phyloP scores from a whole-genome alignment of 64 coral and sea anemone genomes.

The Dendrophyllia cribrosa region DNA sequence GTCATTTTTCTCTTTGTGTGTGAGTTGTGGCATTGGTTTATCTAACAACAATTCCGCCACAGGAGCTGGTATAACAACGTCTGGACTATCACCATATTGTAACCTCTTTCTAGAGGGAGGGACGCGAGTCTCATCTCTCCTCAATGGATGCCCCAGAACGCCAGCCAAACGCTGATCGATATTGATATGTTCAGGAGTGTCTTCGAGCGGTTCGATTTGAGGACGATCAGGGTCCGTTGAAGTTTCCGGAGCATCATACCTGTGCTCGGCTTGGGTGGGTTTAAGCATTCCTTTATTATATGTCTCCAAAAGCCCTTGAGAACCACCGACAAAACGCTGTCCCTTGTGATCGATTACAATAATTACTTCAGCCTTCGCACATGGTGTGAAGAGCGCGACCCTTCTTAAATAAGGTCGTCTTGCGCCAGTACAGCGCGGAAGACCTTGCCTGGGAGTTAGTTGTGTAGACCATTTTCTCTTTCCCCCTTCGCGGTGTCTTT shows the following conservation, averaged over 20 bases:
- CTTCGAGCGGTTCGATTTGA: constrained; percentile 41
- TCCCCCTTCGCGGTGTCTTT: constrained; percentile 13
- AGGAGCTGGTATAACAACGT: constrained; percentile 29
- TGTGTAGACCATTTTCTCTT: constrained; percentile 19
- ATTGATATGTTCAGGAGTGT: constrained; percentile 48
- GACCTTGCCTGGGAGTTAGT: constrained; percentile 9
- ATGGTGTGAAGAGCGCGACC: constrained; percentile 2
- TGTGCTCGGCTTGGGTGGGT: constrained; percentile 14
- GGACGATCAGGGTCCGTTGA: constrained; percentile 21
- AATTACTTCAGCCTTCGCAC: constrained; percentile 10
- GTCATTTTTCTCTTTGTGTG: constrained; percentile 35
- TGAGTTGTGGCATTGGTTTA: constrained; percentile 18
- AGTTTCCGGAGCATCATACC: constrained; percentile 12
- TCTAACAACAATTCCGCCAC: constrained; percentile 17
- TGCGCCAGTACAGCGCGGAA: constrained; percentile 19
- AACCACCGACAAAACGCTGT: constrained; percentile 15
- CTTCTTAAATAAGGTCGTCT: constrained; percentile 22
- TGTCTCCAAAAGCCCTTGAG: constrained; percentile 1
- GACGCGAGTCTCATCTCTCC: constrained; percentile 26
- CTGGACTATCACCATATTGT: constrained; percentile 24
- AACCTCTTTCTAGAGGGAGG: constrained; percentile 31
- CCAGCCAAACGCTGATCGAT: constrained; percentile 18
- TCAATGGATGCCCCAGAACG: constrained; percentile 34
- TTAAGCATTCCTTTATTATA: constrained; percentile 19
- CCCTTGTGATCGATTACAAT: constrained; percentile 20